Evolutionary conservation across 2,888 invertebrate genomes (phyloP), one percentile per base, ranked within the genome.

Genomic region (Pheosia tremula): DNA sequence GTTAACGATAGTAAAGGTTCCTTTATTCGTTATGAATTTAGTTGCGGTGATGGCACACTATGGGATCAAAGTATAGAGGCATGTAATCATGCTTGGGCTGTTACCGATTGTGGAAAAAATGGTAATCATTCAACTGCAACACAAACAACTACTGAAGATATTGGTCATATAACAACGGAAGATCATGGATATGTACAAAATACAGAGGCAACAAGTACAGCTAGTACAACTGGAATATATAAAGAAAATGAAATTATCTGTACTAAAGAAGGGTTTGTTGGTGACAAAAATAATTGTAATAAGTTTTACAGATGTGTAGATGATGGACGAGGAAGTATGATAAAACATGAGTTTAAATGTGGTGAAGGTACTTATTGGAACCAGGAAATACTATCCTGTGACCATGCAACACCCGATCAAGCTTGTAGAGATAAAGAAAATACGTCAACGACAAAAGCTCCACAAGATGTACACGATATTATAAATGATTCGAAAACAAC

Each of bases 351-450:
- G 67, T 97, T 96, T 82, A 90, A 90, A 11, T 97, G 97, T 84
- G 96, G 95, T 4, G 94, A 95, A 60, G 97, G 97, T 58, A 97
- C 97, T 5, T 95, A 96, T 45, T 97, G 97, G 97, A 97, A 97
- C 87, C 94, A 95, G 62, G 88, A 93, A 59, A 87, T 95, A 63
- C 91, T 95, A 80, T 94, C 96, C 57, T 97, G 97, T 81, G 96
- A 97, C 84, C 95, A 97, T 80, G 94, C 94, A 52, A 61, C 66
- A 60, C 54, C 63, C 60, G 54, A 67, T 58, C 61, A 66, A 64
- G 53, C 58, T 10, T 65, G 80, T 60, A 68, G 67, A 52, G 58
- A 65, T 36, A 68, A 61, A 49, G 72, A 66, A 39, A 70, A 57
- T 63, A 66, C 63, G 64, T 67, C 71, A 9, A 73, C 66, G 38